These are phyloP conservation scores for Salminus brasiliensis DNA, from an alignment of 2,113 vertebrate species.

Conservation along the genomic window DNA sequence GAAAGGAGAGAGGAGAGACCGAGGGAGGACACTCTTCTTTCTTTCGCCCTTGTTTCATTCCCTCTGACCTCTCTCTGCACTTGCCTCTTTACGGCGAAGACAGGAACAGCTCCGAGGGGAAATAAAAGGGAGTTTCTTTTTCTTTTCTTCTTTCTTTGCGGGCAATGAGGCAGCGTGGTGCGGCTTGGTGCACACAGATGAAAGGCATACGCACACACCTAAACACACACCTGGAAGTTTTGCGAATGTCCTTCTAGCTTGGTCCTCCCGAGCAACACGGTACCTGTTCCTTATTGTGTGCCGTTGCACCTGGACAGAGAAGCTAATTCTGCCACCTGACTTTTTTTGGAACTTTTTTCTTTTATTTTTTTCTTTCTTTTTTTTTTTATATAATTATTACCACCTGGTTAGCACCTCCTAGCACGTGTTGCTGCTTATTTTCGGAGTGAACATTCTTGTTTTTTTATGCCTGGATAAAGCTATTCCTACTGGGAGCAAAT, in stretches of 20 bases:
- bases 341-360: neutral
- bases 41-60: conserved; percentile 44
- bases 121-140: conserved; percentile 53
- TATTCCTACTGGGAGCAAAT: neutral
- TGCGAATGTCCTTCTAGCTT: neutral
- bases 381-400: neutral
- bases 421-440: conserved; percentile 2
- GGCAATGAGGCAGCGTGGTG: conserved; percentile 24
- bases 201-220: neutral
- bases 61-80: neutral
- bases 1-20: conserved; percentile 53
- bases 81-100: conserved; percentile 51
- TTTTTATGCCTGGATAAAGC: neutral
- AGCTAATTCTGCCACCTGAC: neutral
- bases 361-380: neutral
- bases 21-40: conserved; percentile 61
- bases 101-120: conserved; percentile 5
- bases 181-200: neutral
- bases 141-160: neutral
- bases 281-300: neutral
- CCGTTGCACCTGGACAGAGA: neutral
- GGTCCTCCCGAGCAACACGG: neutral
- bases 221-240: conserved; percentile 22
- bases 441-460: conserved; percentile 17
- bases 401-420: conserved; percentile 1